Conservation (phyloP, 2,888 invertebrate species). For the Drosophila ustulata region DNA sequence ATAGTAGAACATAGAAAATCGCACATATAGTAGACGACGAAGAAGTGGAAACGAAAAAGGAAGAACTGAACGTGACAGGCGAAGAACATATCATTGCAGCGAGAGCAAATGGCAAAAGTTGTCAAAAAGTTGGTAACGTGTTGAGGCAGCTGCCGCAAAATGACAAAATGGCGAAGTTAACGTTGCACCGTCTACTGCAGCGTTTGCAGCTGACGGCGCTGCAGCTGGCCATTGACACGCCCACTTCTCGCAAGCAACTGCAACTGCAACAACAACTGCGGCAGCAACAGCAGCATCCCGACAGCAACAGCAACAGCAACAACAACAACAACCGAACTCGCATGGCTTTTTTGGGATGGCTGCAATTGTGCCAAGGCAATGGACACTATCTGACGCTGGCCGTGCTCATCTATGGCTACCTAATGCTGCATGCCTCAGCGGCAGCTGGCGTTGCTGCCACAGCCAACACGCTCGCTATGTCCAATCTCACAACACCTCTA, state of each 20-base stretch:
- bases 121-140: conserved; percentile 49
- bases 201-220: conserved; percentile 68
- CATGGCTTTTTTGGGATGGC: conserved; percentile 60
- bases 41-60: conserved; percentile 1
- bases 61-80: background rate
- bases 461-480: conserved; percentile 24
- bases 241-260: conserved; percentile 32
- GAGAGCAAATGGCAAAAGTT: conserved; percentile 69
- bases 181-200: conserved; percentile 70
- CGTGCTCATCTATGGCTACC: conserved; percentile 81
- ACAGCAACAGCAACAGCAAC: conserved; percentile 20
- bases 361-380: conserved; percentile 68
- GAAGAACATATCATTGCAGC: conserved; percentile 24
- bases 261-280: conserved; percentile 28
- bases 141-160: conserved; percentile 62
- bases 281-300: conserved; percentile 33
- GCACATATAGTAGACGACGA: conserved; percentile 1
- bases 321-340: conserved; percentile 48
- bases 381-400: conserved; percentile 72
- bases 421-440: conserved; percentile 79
- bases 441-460: conserved; percentile 34
- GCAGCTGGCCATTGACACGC: conserved; percentile 61
- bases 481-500: conserved; percentile 43
- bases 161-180: conserved; percentile 78
- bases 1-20: conserved; percentile 15